phyloP scores from a whole-genome alignment of 1,140 invertebrate species.

The Drosophila rufa region DNA sequence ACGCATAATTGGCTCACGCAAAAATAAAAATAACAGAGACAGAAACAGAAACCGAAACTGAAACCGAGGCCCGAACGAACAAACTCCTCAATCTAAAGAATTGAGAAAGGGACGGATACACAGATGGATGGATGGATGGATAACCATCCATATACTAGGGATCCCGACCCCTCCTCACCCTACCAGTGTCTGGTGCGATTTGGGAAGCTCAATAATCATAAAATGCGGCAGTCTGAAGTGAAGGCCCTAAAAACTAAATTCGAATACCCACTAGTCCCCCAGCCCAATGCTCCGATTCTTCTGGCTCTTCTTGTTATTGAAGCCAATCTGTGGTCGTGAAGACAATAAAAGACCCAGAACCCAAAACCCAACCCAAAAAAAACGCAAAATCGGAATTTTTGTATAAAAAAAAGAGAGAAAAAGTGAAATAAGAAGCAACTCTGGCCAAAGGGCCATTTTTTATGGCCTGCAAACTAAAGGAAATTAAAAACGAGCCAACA shows the following conservation, averaged over 20 bases:
- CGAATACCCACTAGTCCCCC: slow-evolving; percentile 37
- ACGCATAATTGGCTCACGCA: slow-evolving; percentile 84
- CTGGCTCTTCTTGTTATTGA: slow-evolving; percentile 50
- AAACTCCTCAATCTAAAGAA: slow-evolving; percentile 59
- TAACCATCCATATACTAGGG: slow-evolving; percentile 41
- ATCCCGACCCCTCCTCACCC: not conserved
- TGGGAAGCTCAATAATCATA: slow-evolving; percentile 75
- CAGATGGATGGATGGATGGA: slow-evolving; percentile 32
- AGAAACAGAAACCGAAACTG: slow-evolving; percentile 37
- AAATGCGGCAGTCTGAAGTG: slow-evolving; percentile 52
- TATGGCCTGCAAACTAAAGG: slow-evolving; percentile 44
- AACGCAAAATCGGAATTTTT: slow-evolving; percentile 74
- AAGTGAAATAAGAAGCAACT: slow-evolving; percentile 43
- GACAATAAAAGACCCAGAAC: slow-evolving; percentile 71
- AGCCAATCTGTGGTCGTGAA: slow-evolving; percentile 78
- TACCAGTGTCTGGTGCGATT: slow-evolving; percentile 27
- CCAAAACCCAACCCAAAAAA: slow-evolving; percentile 52
- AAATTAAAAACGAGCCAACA: slow-evolving; percentile 52
- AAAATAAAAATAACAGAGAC: slow-evolving; percentile 55
- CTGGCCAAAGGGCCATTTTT: slow-evolving; percentile 56
- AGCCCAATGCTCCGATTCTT: slow-evolving; percentile 8
- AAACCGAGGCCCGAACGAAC: slow-evolving; percentile 37
- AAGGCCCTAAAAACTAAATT: slow-evolving; percentile 64
- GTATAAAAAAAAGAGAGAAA: slow-evolving; percentile 38
- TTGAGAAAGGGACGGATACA: slow-evolving; percentile 70